Base-by-base conservation (phyloP, 2,888 invertebrate species). In the Nudaria mundana region DNA sequence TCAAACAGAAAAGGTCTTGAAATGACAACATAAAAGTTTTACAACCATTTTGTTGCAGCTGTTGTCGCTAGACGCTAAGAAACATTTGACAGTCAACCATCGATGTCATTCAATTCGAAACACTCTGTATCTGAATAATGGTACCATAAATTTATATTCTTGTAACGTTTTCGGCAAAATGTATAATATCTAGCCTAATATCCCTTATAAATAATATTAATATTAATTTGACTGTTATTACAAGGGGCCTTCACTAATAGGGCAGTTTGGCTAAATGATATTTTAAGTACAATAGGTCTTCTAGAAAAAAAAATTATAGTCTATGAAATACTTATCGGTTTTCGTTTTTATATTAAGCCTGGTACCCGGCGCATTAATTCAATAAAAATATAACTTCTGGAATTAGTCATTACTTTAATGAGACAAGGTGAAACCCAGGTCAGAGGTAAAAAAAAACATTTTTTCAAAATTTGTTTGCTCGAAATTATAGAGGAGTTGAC, bases 71-170 rank as follows among this genome's bases (percentile, higher is more conserved):
- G 12, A 7, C 12, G n/a, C n/a, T 2, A 13, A 7, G 5, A 6
- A 10, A 2, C 2, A n/a, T 10, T 8, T 15, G 15, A 10, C 20
- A 8, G 2, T 20, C 20, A 20, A 20, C 20, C 20, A 5, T 20
- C 2, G 10, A 32, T 7, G 3, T 10, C 23, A 4, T 2, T 3
- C 0, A 23, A 31, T 20, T 24, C 30, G 5, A 5, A 55, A 44
- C 58, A 48, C 3, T 8, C 54, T 59, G 54, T 58, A 35, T 22
- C 1, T n/a, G 24, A 16, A 20, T n/a, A 30, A 44, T 14, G 29
- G 23, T 40, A 29, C 32, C 23, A 44, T 38, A 38, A 44, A 50
- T 56, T 56, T 31, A 45, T 58, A 54, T 60, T 57, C 48, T 28
- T 35, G 32, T 25, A 45, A 48, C 40, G 50, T 59, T 41, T 52